A percentile compares a stretch with the other conserved stretches of the same genome.
Evolutionary conservation across 2,888 invertebrate species (phyloP).

Genomic region (Pachymerium ferrugineum): DNA sequence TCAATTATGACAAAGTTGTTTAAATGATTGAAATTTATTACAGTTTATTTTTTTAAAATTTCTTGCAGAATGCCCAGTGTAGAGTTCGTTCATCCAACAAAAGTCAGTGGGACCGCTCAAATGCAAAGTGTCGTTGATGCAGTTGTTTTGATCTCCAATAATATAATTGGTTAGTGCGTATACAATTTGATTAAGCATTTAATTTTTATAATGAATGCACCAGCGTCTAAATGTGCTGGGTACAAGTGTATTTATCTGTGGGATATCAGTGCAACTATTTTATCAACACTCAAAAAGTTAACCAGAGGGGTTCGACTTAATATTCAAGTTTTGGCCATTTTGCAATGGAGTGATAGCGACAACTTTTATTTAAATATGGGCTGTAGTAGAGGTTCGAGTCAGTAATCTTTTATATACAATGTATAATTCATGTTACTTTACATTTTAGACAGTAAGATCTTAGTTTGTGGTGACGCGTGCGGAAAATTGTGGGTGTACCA

Average conservation of each 20-base stretch:
- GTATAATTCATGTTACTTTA: not conserved
- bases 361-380: constrained; percentile 27
- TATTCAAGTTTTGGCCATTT: not conserved
- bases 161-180: not conserved
- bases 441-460: not conserved
- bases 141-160: not conserved
- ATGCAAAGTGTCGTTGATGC: constrained; percentile 11
- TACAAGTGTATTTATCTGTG: constrained; percentile 13
- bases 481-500: constrained; percentile 15
- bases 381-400: not conserved
- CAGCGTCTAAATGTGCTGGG: constrained; percentile 28
- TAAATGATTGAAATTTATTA: not conserved
- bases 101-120: not conserved
- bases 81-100: constrained; percentile 25
- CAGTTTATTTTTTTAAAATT: not conserved
- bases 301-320: not conserved
- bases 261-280: not conserved
- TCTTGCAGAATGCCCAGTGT: not conserved
- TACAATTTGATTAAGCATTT: not conserved
- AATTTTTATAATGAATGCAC: not conserved
- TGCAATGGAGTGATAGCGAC: not conserved
- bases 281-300: not conserved
- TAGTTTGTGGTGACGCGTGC: constrained; percentile 8
- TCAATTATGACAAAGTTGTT: not conserved
- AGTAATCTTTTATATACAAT: not conserved